A percentile compares a stretch with the other conserved stretches of the same genome.
Evolutionary conservation across 2,113 vertebrate genomes (phyloP).

Genomic region (Corynorhinus townsendii): DNA sequence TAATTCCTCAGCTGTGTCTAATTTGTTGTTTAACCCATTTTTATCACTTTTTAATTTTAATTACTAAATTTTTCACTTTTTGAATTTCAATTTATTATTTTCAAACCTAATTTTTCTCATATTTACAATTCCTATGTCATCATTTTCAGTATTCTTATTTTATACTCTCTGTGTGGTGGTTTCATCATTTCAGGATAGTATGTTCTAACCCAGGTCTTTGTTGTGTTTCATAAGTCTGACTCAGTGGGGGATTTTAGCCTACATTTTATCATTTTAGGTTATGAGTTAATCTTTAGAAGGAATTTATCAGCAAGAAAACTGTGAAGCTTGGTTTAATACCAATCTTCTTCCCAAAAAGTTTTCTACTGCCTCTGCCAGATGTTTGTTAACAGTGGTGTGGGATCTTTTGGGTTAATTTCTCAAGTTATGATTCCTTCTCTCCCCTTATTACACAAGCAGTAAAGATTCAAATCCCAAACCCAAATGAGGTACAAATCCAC

Average conservation of each 20-base stretch:
- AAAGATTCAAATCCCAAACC: constrained; percentile 28
- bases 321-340: background rate
- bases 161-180: background rate
- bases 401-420: background rate
- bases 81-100: background rate
- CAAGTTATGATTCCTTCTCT: background rate
- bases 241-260: background rate
- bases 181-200: background rate
- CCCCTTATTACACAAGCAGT: background rate
- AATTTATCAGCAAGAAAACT: background rate
- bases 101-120: background rate
- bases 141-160: background rate
- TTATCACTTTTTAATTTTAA: background rate
- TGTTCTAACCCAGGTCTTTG: background rate
- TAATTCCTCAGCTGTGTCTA: background rate
- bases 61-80: background rate
- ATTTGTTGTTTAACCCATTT: background rate
- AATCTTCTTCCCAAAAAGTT: background rate
- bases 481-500: background rate
- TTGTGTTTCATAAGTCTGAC: background rate
- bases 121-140: background rate
- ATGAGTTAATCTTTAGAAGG: background rate
- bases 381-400: background rate
- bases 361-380: background rate
- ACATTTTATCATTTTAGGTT: background rate